Evolutionary conservation across 92 coral and sea anemone species (phyloP).

Genomic region (Porites divaricata): DNA sequence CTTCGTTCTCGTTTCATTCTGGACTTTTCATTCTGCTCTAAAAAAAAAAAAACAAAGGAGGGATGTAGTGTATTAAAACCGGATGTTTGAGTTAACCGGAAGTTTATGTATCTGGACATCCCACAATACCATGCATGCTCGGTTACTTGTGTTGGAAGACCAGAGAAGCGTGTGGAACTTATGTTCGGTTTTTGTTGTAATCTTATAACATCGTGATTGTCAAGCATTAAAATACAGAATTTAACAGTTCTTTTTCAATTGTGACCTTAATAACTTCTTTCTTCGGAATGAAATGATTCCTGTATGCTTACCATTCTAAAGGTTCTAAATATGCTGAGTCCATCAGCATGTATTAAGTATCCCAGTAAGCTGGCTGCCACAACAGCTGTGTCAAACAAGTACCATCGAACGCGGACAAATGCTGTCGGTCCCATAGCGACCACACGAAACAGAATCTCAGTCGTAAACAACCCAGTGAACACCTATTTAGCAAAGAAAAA

Average conservation of each 20-base stretch:
- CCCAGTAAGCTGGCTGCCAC: conserved; percentile 75
- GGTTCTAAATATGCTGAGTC: conserved; percentile 82
- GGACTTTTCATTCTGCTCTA: no score
- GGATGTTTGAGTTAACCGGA: no score
- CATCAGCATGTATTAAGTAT: conserved; percentile 72
- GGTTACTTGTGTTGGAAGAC: no score
- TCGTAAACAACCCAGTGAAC: conserved; percentile 69
- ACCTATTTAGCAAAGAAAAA: conserved; percentile 42
- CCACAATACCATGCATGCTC: no score
- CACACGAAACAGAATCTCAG: conserved; percentile 72
- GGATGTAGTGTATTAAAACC: no score
- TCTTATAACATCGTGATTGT: no score
- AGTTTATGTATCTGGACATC: no score
- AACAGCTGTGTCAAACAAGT: conserved; percentile 76
- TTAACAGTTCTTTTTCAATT: neutral
- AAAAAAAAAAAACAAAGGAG: no score
- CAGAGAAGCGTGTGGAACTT: no score
- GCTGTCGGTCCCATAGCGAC: conserved; percentile 66
- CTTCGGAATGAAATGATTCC: neutral
- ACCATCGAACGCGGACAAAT: conserved; percentile 79
- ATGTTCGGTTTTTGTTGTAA: no score
- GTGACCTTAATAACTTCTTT: neutral
- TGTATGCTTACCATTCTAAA: conserved; percentile 75
- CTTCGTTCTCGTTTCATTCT: no score
- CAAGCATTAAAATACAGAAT: no score